Conservation (phyloP, 2,888 invertebrate genomes). For the Cataglyphis livida region DNA sequence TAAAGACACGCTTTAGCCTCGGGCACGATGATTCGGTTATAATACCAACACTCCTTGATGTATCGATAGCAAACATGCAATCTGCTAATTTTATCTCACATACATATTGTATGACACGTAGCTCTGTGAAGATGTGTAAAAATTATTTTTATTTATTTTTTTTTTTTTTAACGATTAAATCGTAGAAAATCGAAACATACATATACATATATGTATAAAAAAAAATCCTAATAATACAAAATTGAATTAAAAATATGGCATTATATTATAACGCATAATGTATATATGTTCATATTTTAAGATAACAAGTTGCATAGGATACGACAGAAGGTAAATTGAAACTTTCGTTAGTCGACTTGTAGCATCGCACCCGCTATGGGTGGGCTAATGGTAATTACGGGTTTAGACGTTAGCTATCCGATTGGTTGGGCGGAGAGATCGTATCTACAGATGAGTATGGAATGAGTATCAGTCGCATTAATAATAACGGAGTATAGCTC, state of each 20-base stretch:
- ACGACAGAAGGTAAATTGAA: constrained; percentile 76
- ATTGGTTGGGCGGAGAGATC: constrained; percentile 83
- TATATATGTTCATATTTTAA: constrained; percentile 16
- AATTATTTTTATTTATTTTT: not conserved
- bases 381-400: constrained; percentile 83
- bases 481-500: constrained; percentile 75
- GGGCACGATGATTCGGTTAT: constrained; percentile 44
- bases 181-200: not conserved
- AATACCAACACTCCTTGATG: not conserved
- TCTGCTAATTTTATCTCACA: not conserved
- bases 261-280: not conserved
- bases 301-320: constrained; percentile 16
- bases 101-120: not conserved
- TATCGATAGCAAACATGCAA: constrained; percentile 3
- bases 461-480: constrained; percentile 78
- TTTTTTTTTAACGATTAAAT: not conserved
- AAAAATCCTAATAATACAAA: not conserved
- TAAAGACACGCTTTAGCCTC: constrained; percentile 45
- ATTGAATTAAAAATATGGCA: not conserved
- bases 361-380: constrained; percentile 80
- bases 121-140: not conserved
- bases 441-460: constrained; percentile 78
- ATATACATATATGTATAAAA: not conserved
- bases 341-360: constrained; percentile 70
- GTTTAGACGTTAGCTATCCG: constrained; percentile 79